phyloP scores from a whole-genome alignment of 1,140 invertebrate genomes.

The Lethrus apterus region DNA sequence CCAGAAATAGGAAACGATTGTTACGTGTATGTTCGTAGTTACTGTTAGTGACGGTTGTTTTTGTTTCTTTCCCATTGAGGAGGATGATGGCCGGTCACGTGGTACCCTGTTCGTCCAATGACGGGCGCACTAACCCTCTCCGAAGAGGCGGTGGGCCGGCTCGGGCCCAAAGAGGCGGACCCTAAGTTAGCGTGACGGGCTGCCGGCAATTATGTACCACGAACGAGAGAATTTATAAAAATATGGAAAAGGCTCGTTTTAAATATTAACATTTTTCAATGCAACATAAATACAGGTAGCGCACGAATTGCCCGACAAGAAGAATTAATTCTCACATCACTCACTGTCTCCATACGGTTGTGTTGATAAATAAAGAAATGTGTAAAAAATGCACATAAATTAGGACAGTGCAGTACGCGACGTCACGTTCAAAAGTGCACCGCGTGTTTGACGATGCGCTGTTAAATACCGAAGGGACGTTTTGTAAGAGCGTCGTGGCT shows the following conservation, averaged over 20 bases:
- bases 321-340: background rate
- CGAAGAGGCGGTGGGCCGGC: constrained; percentile 26
- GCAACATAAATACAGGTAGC: background rate
- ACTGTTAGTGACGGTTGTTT: constrained; percentile 42
- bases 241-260: constrained; percentile 10
- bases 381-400: no score
- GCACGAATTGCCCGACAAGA: no score
- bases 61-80: constrained; percentile 41
- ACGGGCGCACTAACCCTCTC: constrained; percentile 20
- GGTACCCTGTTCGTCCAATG: constrained; percentile 31
- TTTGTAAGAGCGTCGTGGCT: constrained; percentile 23
- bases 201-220: constrained; percentile 32
- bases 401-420: no score
- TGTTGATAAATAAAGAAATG: no score
- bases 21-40: constrained; percentile 40
- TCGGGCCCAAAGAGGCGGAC: constrained; percentile 29
- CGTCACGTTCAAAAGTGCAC: constrained; percentile 19
- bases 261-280: constrained; percentile 9
- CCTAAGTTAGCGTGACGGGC: constrained; percentile 34
- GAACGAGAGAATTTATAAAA: constrained; percentile 8
- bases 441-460: constrained; percentile 26
- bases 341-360: background rate
- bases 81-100: constrained; percentile 41
- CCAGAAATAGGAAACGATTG: constrained; percentile 40
- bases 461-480: constrained; percentile 32